Base-by-base conservation (phyloP, 64 coral and sea anemone species). In the Actinia equina region DNA sequence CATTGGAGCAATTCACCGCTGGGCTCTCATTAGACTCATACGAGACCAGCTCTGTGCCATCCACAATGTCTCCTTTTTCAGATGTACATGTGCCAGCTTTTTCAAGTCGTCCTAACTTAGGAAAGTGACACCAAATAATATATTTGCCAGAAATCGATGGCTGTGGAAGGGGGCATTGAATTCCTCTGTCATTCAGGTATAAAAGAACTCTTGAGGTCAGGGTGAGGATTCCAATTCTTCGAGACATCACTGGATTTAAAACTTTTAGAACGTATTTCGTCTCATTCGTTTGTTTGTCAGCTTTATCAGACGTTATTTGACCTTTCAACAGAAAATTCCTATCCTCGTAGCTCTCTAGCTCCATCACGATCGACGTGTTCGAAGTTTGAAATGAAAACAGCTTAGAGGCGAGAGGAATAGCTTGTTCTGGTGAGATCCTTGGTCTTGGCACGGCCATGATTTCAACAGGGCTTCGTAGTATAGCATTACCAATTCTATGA, bases 121-220 rank as follows among this genome's bases (percentile, higher is more conserved):
- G 23, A 3, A 74, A 30, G n/a, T 12, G 69, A 17, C 78, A 81
- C 49, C 42, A 52, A 17, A 52, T 19, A 52, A 49, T 81, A 6
- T 81, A 49, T 15, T 44, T n/a, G 9, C 42, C 43, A 20, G 9
- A 81, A 49, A 81, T n/a, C 7, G 78, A 81, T 20, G 78, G 78
- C 78, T 81, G 78, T 52, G 78, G 78, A 81, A 81, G 9, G 6
- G 78, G 78, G 6, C 78, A 81, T 10, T 49, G 43, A n/a, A 81
- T 52, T 20, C 22, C 78, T 81, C 7, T 81, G 5, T 18, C 42
- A 49, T 52, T 81, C 6, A 81, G 7, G 22, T 22, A 52, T 13
- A 49, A 52, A 6, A 81, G 49, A 44, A 81, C 17, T 22, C 23
- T 52, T 43, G 43, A 8, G 22, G 78, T 52, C 11, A 81, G 42